Base-by-base conservation (phyloP, 30 jellyfish, hydroid and myxozoan species). In the Rhopilema esculentum region DNA sequence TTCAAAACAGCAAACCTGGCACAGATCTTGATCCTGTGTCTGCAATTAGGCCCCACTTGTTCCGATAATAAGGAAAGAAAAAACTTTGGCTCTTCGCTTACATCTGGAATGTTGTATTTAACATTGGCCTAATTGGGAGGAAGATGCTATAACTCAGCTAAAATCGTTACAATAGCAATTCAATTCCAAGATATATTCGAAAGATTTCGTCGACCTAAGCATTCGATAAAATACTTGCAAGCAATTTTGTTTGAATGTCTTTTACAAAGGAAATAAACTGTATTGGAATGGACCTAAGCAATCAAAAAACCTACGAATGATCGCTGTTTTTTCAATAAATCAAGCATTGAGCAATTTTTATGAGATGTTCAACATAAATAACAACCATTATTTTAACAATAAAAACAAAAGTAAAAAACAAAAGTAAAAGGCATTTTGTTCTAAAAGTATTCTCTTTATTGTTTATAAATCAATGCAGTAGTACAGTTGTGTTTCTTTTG, bases 1-100 rank as follows among this genome's bases (percentile, higher is more conserved):
- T n/a, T n/a, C n/a, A n/a, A n/a, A n/a, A n/a, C n/a, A n/a, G n/a
- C 51, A 27, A 20, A 80, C 83, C 88, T 53, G 19, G 95, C 95
- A 72, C 97, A 91, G 8, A 91, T 88, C 69, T 64, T 77, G 52
- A 91, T 26, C 40, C 67, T 75, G 77, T 91, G 97, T 32, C 95
- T 73, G 82, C 88, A 68, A 26, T 92, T 81, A 7, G 86, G 27
- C 21, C 89, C 89, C 2, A 4, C 8, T 20, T 62, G 69, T 16
- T 68, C 75, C 25, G 64, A 25, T 30, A 4, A 49, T 66, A 32
- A 48, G 26, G 62, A 48, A 27, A 66, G 22, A 67, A 91, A 84
- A 73, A 91, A 91, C 51, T 83, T 81, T 18, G 97, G 97, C n/a
- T 69, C 83, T 64, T 68, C 83, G 19, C 18, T 69, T 1, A 74